A percentile compares a stretch with the other conserved stretches of the same genome.
phyloP scores from a whole-genome alignment of 2,113 vertebrate genomes.

The Tympanuchus pallidicinctus region DNA sequence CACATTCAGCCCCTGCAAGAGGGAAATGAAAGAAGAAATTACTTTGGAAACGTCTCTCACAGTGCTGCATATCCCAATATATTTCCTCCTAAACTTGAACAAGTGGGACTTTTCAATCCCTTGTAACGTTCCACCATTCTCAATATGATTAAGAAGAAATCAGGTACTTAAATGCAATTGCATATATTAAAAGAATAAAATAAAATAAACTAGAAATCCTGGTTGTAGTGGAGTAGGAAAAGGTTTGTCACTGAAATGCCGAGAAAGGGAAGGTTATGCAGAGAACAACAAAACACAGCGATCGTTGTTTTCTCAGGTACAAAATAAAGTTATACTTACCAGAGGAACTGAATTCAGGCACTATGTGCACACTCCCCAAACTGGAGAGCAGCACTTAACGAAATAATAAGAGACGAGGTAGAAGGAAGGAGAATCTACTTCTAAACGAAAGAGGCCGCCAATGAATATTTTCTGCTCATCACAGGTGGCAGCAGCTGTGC shows the following conservation, averaged over 20 bases:
- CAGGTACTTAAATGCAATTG: neutral
- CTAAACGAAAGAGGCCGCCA: neutral
- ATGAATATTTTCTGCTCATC: neutral
- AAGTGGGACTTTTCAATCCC: neutral
- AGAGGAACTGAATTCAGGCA: slow-evolving; percentile 9
- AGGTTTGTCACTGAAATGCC: neutral
- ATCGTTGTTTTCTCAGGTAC: neutral
- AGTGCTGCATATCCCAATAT: neutral
- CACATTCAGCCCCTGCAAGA: slow-evolving; percentile 81
- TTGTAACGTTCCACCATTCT: neutral
- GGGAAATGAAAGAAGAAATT: slow-evolving; percentile 79
- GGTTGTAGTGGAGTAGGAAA: neutral
- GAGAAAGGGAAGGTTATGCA: neutral
- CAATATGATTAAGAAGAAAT: neutral
- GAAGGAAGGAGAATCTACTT: neutral
- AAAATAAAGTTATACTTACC: slow-evolving; percentile 71
- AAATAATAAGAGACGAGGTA: rapidly evolving
- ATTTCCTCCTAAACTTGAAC: neutral
- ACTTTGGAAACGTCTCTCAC: slow-evolving; percentile 46
- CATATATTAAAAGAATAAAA: neutral
- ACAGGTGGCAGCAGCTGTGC: neutral
- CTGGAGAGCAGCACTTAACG: slow-evolving; percentile 1
- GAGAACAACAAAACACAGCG: neutral
- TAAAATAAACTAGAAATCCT: neutral
- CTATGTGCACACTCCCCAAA: slow-evolving; percentile 1